A percentile compares a stretch with the other conserved stretches of the same genome.
Conservation (phyloP, 2,113 vertebrate species). For the Caretta caretta region DNA sequence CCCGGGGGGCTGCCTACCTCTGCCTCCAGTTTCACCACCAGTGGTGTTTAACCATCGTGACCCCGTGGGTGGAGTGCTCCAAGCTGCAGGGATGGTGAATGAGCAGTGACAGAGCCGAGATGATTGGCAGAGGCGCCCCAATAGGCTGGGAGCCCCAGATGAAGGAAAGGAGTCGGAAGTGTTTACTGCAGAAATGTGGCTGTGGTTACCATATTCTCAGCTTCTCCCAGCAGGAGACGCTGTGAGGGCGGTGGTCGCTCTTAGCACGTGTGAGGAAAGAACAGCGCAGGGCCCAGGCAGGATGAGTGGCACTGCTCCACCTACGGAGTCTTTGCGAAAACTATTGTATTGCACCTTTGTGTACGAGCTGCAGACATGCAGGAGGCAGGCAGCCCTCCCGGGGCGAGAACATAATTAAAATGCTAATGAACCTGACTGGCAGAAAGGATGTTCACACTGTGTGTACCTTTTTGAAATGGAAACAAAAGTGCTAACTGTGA, state of each 20-base stretch:
- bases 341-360: background rate
- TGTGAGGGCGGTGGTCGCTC: background rate
- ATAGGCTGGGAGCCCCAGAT: background rate
- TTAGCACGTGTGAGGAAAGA: background rate
- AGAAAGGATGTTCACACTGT: background rate
- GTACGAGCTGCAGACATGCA: background rate
- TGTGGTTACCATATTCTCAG: background rate
- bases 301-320: background rate
- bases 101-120: background rate
- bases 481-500: background rate
- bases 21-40: background rate
- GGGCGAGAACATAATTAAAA: constrained; percentile 10
- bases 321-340: background rate
- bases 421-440: constrained; percentile 16
- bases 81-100: background rate
- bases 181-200: background rate
- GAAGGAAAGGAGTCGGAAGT: background rate
- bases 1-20: background rate
- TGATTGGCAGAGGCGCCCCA: background rate
- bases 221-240: background rate
- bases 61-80: background rate
- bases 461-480: background rate
- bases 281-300: background rate
- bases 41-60: background rate
- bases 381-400: background rate